Base-by-base conservation (phyloP, 2,888 invertebrate genomes). In the Calliphora vomitoria region DNA sequence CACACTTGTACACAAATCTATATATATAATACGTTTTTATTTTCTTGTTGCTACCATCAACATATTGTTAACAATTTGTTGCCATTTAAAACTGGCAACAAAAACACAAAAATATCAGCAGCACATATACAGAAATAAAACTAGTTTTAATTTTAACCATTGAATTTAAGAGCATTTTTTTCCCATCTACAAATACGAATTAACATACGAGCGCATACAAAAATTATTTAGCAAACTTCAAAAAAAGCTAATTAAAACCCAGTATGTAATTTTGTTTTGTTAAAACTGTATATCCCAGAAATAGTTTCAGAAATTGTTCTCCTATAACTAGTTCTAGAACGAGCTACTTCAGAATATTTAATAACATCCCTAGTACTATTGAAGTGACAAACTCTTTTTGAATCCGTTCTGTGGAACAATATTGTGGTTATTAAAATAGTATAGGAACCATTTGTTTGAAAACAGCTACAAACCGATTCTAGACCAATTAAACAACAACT, bases 51-150 rank as follows among this genome's bases (percentile, higher is more conserved):
- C 62, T 55, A 55, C 71, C 35, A 71, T 71, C 20, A 71, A 35
- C 35, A 38, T 71, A 38, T 13, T 53, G 53, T 55, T 53, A 53
- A 38, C 71, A 71, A 71, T 71, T 71, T 55, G 71, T 71, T 71
- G 53, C 55, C 18, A 55, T 38, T 55, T 38, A 55, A 38, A 38
- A 38, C 35, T 4, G 62, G 15, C 4, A 35, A 64, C 62, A 64
- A 64, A 38, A 38, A 35, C 15, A 62, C 38, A 64, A 3, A 15
- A 62, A 31, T 11, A 25, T 58, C 13, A 35, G 13, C 15, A 15
- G 25, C 31, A 69, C n/a, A 50, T n/a, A 31, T 0, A 50, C n/a
- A n/a, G 8, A 25, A 31, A 35, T 35, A 31, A 47, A 68, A 20
- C 8, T 66, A 35, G n/a, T n/a, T 69, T 69, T 69, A 50, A 31